These are phyloP conservation scores for Psittacula cyanocephala DNA, from an alignment of 2,113 vertebrate species.

Conservation along the genomic window DNA sequence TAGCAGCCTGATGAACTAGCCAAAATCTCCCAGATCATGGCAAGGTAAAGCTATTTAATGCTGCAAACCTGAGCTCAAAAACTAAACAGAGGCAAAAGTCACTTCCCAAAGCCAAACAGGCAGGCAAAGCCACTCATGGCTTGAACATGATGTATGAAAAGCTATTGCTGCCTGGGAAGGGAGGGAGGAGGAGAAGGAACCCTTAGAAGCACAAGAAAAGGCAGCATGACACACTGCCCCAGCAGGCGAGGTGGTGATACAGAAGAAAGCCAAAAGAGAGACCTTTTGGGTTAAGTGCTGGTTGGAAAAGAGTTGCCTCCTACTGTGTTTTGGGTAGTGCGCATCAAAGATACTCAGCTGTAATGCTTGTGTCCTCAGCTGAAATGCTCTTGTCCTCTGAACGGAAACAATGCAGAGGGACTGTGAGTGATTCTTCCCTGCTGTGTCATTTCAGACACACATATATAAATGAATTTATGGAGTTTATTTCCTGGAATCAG, in stretches of 20 bases:
- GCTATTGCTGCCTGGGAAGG: neutral
- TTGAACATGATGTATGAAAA: neutral
- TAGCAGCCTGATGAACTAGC: neutral
- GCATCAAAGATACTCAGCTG: neutral
- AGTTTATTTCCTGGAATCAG: neutral
- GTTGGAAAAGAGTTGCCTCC: neutral
- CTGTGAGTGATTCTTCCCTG: neutral
- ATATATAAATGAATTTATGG: neutral
- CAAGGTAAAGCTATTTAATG: neutral
- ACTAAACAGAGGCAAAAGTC: neutral
- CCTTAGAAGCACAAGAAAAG: neutral
- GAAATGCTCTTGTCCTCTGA: neutral
- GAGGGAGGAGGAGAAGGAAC: neutral
- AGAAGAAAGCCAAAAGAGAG: neutral
- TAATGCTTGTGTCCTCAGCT: neutral
- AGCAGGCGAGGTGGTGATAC: neutral
- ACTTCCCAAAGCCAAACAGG: neutral
- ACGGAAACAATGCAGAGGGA: fast-evolving
- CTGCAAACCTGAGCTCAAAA: neutral
- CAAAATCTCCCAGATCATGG: neutral
- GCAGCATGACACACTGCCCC: neutral
- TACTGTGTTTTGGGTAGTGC: neutral
- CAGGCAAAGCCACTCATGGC: neutral
- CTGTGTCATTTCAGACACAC: neutral
- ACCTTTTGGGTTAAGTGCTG: neutral